Base-by-base conservation (phyloP, 1,140 invertebrate species). In the Ceratitis capitata region DNA sequence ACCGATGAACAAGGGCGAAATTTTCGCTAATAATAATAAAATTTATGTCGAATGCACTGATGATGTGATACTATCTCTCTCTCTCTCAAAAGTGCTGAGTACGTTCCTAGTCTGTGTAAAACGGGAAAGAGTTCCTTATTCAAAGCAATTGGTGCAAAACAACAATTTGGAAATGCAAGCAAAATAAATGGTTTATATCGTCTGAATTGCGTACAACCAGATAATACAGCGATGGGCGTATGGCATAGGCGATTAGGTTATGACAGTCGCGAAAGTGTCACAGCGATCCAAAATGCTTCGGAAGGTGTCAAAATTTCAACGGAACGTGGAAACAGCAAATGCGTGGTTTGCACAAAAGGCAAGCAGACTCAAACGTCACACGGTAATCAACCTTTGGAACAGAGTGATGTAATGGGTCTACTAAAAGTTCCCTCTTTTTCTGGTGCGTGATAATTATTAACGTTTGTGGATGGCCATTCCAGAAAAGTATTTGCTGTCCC, bases 401-500 rank as follows among this genome's bases (percentile, higher is more conserved):
- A 93, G 85, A 89, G 89, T 0, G 92, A 93, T 86, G 83, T 93
- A 1, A 92, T 89, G 85, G 92, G 93, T 29, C 92, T 91, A 16
- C 92, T 93, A 91, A 88, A 90, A 19, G 84, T 87, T 7, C 82
- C 23, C 29, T 92, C 91, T 5, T 56, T 90, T 45, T 91, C 92
- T 47, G 89, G 89, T 19, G 88, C 89, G 7, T 84, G 84, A 12
- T 93, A 92, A 85, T 90, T 92, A 47, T 39, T 92, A 1, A 92
- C 93, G 0, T 92, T 93, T 47, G 92, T 92, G 6, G 92, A 93
- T 87, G 92, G 93, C 39, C 92, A 84, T 82, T 88, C 90, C 9
- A 87, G 90, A 56, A 92, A 92, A 88, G 88, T 89, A 85, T 89
- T 88, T 85, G 88, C 92, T n/a, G 89, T 91, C 84, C 87, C 93